Evolutionary conservation across 2,113 vertebrate species (phyloP).

Genomic region (Condylura cristata): DNA sequence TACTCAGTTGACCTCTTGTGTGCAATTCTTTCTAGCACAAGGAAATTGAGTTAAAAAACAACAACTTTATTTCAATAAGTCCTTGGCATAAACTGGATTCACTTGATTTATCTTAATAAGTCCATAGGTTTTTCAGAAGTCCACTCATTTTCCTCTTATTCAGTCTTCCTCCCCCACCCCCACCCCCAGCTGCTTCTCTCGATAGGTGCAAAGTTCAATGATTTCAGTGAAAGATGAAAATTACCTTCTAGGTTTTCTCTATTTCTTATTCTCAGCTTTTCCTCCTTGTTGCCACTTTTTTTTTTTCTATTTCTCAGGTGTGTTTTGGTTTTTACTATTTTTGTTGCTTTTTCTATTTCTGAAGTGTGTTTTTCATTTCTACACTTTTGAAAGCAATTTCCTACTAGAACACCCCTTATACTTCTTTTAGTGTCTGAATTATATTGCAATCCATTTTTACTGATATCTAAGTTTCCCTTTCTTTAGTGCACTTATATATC

Average conservation of each 20-base stretch:
- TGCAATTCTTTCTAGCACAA: not conserved
- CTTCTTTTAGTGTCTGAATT: not conserved
- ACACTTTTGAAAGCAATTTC: not conserved
- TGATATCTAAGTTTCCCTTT: not conserved
- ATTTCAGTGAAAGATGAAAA: not conserved
- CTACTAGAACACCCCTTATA: not conserved
- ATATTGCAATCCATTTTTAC: not conserved
- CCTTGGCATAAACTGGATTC: not conserved
- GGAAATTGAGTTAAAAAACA: not conserved
- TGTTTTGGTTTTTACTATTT: not conserved
- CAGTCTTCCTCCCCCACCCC: not conserved
- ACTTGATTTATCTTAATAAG: not conserved
- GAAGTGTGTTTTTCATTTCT: not conserved
- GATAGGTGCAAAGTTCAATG: not conserved
- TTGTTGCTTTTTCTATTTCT: not conserved
- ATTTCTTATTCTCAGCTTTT: not conserved
- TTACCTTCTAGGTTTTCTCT: not conserved
- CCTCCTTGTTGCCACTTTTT: not conserved
- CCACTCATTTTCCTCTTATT: not conserved
- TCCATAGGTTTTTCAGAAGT: not conserved
- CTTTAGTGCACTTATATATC: not conserved
- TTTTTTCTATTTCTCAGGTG: not conserved
- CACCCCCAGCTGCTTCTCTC: not conserved
- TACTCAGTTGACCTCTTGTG: not conserved
- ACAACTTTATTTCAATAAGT: not conserved